A percentile compares a stretch with the other conserved stretches of the same genome.
Evolutionary conservation across 2,797 vertebrate species (phyloP).

Genomic region (Parauchenoglanis punctatus): DNA sequence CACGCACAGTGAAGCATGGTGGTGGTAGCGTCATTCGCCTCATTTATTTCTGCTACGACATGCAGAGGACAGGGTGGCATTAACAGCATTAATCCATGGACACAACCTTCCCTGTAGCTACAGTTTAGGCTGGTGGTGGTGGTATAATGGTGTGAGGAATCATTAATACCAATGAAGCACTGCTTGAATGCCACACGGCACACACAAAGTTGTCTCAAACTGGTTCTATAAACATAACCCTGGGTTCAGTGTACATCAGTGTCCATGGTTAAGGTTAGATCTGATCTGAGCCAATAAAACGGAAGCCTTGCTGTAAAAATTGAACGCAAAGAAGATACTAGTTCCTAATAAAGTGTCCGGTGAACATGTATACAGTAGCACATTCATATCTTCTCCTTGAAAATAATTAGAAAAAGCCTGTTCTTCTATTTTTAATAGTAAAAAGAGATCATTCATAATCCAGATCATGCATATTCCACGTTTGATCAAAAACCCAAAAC

Average conservation of each 20-base stretch:
- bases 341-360: neutral
- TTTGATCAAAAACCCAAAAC: slow-evolving; percentile 43
- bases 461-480: slow-evolving; percentile 48
- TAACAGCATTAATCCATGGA: neutral
- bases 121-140: neutral
- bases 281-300: neutral
- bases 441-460: slow-evolving; percentile 26
- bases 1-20: neutral
- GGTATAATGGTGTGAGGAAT: neutral
- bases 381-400: neutral
- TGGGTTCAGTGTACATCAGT: neutral
- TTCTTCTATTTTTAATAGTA: slow-evolving; percentile 5
- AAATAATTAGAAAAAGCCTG: neutral
- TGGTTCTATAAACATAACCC: neutral
- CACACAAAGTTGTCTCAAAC: neutral
- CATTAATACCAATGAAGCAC: neutral
- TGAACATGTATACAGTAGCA: neutral
- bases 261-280: neutral
- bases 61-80: neutral
- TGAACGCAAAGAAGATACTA: neutral
- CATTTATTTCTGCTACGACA: neutral
- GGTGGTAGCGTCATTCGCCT: neutral
- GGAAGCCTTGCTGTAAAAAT: neutral
- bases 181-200: too few species aligned
- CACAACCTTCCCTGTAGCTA: neutral